A percentile compares a stretch with the other conserved stretches of the same genome.
Conservation (phyloP, 2,113 vertebrate species). For the Caranx ignobilis region DNA sequence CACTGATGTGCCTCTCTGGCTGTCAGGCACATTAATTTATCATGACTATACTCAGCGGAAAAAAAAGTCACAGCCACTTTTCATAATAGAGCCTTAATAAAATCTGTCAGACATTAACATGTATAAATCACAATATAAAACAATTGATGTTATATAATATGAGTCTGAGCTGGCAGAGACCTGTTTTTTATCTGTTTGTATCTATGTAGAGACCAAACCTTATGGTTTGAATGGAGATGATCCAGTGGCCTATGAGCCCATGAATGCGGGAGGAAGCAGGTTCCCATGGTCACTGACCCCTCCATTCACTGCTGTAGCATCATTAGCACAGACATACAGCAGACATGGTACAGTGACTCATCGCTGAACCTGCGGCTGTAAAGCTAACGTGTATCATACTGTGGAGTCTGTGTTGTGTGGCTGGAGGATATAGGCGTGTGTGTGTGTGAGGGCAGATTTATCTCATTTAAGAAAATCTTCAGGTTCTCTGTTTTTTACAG, state of each 20-base stretch:
- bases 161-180: too few relatives aligned
- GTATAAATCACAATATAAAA: background rate
- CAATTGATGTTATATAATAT: background rate
- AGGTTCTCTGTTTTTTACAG: too few relatives aligned
- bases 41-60: background rate
- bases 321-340: constrained; percentile 34
- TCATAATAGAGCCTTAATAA: background rate
- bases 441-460: too few relatives aligned
- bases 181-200: too few relatives aligned
- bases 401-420: background rate
- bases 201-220: too few relatives aligned
- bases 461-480: too few relatives aligned
- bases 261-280: constrained; percentile 20
- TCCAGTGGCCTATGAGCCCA: too few relatives aligned
- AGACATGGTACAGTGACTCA: constrained; percentile 59
- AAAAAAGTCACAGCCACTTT: background rate
- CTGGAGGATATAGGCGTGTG: too few relatives aligned
- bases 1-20: background rate
- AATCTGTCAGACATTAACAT: background rate
- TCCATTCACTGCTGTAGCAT: constrained; percentile 65
- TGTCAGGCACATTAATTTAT: background rate
- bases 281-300: constrained; percentile 41
- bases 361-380: constrained; percentile 24
- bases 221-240: background rate
- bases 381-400: constrained; percentile 6